phyloP scores from a whole-genome alignment of 1,140 invertebrate genomes.

The Brachionus plicatilis region DNA sequence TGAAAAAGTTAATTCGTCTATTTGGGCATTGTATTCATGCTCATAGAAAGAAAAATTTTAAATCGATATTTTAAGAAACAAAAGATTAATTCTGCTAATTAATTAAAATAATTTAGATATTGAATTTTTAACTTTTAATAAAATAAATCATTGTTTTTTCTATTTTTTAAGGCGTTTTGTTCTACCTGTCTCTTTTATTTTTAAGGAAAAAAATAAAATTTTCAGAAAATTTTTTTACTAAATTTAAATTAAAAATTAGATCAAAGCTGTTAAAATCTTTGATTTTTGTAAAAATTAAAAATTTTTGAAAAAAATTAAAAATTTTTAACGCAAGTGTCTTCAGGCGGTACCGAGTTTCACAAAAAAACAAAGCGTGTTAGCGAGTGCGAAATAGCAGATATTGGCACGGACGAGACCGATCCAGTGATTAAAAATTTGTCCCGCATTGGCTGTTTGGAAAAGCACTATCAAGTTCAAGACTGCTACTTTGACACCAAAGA shows the following conservation, averaged over 20 bases:
- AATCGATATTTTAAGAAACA: too few species aligned
- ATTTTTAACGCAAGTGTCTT: constrained; percentile 8
- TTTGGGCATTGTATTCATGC: too few species aligned
- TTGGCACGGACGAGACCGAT: constrained; percentile 61
- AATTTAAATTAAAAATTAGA: not conserved
- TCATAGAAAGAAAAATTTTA: too few species aligned
- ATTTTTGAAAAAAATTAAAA: not conserved
- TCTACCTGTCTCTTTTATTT: too few species aligned
- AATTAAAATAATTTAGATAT: too few species aligned
- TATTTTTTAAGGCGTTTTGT: too few species aligned
- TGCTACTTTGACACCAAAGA: constrained; percentile 79
- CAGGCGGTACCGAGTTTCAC: not conserved
- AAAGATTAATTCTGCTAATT: too few species aligned
- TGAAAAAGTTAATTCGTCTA: too few species aligned
- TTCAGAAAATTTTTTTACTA: too few species aligned
- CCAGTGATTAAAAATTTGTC: constrained; percentile 75
- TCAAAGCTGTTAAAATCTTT: not conserved
- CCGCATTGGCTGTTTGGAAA: constrained; percentile 76
- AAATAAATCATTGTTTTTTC: too few species aligned
- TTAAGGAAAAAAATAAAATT: too few species aligned
- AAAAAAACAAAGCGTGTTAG: constrained; percentile 26
- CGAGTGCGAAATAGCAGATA: not conserved
- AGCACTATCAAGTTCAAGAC: constrained; percentile 79
- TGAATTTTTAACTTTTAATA: too few species aligned
- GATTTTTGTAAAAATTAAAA: not conserved